Percentiles rank a stretch among this genome's conserved stretches.
Conservation (phyloP, 2,113 vertebrate species). For the Apodemus speciosus region DNA sequence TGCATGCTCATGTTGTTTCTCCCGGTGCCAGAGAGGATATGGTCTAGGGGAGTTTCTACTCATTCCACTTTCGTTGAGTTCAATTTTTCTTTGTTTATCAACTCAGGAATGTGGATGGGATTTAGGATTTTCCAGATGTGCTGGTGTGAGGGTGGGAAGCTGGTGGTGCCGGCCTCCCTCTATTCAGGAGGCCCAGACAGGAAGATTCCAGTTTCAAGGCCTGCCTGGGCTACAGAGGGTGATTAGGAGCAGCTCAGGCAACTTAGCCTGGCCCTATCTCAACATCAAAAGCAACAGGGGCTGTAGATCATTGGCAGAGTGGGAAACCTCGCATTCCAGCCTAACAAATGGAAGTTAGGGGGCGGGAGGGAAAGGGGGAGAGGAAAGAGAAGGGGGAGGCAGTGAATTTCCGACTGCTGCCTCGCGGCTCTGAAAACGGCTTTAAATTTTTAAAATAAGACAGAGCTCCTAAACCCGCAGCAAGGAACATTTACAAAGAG, state of each 20-base stretch:
- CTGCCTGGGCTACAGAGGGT: background rate
- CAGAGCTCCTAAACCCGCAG: background rate
- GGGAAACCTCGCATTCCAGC: background rate
- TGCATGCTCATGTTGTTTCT: conserved; percentile 23
- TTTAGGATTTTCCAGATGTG: background rate
- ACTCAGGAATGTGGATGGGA: background rate
- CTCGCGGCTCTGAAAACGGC: background rate
- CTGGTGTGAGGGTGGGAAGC: too few species aligned
- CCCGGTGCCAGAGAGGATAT: rapidly evolving
- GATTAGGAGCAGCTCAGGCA: background rate
- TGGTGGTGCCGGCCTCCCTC: too few species aligned
- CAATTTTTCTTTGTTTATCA: background rate
- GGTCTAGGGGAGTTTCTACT: background rate
- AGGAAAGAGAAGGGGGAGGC: background rate
- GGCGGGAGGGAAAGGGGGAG: background rate
- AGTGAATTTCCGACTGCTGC: background rate
- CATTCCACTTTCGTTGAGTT: background rate
- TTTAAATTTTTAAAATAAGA: background rate
- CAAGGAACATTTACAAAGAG: background rate
- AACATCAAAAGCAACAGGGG: background rate
- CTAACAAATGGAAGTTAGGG: background rate
- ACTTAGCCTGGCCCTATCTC: background rate
- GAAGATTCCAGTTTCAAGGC: background rate
- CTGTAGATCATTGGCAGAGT: background rate
- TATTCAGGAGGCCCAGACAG: background rate